Conservation (phyloP, 2,888 invertebrate genomes). For the Neelides folsomi region DNA sequence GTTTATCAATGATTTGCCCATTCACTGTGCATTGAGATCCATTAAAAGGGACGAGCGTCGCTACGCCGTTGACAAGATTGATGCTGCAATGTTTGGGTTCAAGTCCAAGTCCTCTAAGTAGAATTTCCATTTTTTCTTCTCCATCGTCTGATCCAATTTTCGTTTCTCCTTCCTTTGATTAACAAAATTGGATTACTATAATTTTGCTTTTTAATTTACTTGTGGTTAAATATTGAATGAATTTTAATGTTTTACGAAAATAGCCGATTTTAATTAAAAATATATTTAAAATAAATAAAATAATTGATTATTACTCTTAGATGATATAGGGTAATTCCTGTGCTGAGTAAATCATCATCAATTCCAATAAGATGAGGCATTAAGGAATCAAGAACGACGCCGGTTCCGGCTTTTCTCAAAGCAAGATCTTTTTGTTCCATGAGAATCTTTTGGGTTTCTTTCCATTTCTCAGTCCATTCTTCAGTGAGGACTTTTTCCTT, state of each 20-base stretch:
- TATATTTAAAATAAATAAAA: background rate
- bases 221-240: too few species aligned
- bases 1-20: constrained; percentile 60
- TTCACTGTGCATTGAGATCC: constrained; percentile 70
- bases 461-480: constrained; percentile 88
- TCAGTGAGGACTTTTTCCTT: constrained; percentile 70
- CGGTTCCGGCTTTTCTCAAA: constrained; percentile 70
- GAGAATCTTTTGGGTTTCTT: constrained; percentile 72
- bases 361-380: constrained; percentile 85
- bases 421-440: constrained; percentile 78
- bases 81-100: constrained; percentile 66
- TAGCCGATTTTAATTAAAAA: too few species aligned
- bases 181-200: too few species aligned
- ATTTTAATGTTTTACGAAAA: too few species aligned
- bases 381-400: constrained; percentile 77
- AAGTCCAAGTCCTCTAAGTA: constrained; percentile 59
- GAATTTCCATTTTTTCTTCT: constrained; percentile 57
- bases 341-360: constrained; percentile 75
- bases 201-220: too few species aligned
- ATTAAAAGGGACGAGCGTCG: constrained; percentile 58
- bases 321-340: constrained; percentile 81
- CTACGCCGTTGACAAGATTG: constrained; percentile 54
- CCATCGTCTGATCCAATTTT: constrained; percentile 65
- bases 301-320: constrained; percentile 49
- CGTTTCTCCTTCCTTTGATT: constrained; percentile 63